These are phyloP conservation scores for Elachura formosa DNA, from an alignment of 2,113 vertebrate species.

Conservation along the genomic window DNA sequence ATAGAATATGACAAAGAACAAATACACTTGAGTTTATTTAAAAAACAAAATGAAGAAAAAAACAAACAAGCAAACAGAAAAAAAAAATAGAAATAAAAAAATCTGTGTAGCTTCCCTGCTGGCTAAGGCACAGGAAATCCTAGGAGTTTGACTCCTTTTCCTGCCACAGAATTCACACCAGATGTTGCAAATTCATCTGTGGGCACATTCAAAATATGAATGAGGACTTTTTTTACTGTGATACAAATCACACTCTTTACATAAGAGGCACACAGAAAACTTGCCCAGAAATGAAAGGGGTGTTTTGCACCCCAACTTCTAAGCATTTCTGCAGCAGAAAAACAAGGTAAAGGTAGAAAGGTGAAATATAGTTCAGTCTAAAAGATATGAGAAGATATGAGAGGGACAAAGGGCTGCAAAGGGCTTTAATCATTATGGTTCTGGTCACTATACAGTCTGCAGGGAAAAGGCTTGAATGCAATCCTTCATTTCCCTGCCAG, in stretches of 20 bases:
- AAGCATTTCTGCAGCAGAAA: not conserved
- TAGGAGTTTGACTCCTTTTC: not conserved
- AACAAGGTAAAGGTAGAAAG: not conserved
- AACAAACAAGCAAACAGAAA: not conserved
- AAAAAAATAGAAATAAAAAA: no score
- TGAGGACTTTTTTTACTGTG: not conserved
- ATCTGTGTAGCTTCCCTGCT: not conserved
- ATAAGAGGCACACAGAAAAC: not conserved
- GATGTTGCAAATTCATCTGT: not conserved
- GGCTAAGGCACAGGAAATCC: not conserved
- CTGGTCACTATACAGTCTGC: not conserved
- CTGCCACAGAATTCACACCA: not conserved
- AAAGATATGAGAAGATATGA: not conserved
- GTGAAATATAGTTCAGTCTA: not conserved
- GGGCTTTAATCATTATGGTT: not conserved
- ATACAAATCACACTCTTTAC: not conserved
- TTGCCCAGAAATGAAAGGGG: not conserved
- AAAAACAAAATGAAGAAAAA: not conserved
- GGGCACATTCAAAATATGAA: not conserved
- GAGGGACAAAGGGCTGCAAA: rapidly evolving
- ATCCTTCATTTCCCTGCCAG: not conserved
- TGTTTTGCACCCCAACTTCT: not conserved
- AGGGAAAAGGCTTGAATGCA: not conserved
- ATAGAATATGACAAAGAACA: not conserved
- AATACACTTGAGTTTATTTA: not conserved